Evolutionary conservation across 2,888 invertebrate species (phyloP).

Genomic region (Pandemis corylana): DNA sequence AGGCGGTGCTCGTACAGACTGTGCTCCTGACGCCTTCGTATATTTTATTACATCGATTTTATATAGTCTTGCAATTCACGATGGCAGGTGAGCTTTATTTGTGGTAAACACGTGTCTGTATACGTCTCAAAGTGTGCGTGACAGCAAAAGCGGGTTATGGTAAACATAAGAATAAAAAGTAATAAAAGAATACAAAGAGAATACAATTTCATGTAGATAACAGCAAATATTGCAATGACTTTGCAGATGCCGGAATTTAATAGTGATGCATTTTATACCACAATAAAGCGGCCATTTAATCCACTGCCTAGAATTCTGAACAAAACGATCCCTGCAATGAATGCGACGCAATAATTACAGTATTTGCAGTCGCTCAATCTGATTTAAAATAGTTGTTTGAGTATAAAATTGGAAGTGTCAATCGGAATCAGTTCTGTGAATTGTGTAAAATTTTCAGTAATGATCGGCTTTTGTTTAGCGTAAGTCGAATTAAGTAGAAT

Average conservation of each 20-base stretch:
- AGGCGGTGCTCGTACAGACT: constrained; percentile 45
- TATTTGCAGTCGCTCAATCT: constrained; percentile 14
- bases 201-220: no score
- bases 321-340: constrained; percentile 9
- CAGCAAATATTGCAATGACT: not conserved
- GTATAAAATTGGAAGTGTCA: constrained; percentile 8
- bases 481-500: not conserved
- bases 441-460: constrained; percentile 24
- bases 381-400: constrained; percentile 14
- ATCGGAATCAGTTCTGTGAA: constrained; percentile 18
- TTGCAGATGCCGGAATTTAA: not conserved
- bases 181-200: no score
- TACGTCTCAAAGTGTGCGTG: no score
- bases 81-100: no score
- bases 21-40: constrained; percentile 27
- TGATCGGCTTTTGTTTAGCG: constrained; percentile 24
- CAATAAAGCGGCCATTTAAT: not conserved
- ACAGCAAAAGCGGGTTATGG: no score
- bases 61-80: no score
- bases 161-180: no score
- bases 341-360: constrained; percentile 7
- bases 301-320: constrained; percentile 1
- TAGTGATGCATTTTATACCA: not conserved
- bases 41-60: not conserved
- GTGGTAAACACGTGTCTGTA: no score